A percentile compares a stretch with the other conserved stretches of the same genome.
Evolutionary conservation across 2,113 vertebrate species (phyloP).

Genomic region (Lonchura striata): DNA sequence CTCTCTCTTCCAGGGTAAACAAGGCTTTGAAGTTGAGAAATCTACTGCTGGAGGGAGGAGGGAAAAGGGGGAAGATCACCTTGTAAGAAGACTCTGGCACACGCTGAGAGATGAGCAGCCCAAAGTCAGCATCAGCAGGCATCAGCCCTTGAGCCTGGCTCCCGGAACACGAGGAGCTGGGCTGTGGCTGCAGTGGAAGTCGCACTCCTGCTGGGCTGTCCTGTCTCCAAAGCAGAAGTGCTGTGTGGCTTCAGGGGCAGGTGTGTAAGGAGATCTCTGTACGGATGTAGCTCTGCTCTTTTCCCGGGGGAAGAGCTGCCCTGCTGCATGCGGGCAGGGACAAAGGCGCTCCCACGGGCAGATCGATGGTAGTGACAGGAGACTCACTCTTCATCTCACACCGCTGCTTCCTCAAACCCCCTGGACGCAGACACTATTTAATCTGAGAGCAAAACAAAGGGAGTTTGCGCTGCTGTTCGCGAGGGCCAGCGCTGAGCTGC

Average conservation of each 20-base stretch:
- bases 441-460: neutral
- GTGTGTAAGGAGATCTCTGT: neutral
- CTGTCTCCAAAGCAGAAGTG: neutral
- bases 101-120: neutral
- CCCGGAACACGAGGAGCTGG: fast-evolving
- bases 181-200: neutral
- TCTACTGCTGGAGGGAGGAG: neutral
- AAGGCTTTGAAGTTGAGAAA: neutral
- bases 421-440: neutral
- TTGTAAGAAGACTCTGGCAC: neutral
- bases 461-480: fast-evolving
- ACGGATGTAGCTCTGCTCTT: neutral
- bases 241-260: neutral
- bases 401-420: neutral
- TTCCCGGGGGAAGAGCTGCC: neutral
- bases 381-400: neutral
- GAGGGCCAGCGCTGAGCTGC: neutral
- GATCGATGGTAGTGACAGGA: neutral
- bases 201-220: neutral
- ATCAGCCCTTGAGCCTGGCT: neutral
- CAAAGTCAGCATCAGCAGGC: neutral
- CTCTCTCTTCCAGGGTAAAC: neutral
- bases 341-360: neutral
- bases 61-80: neutral
- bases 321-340: neutral